Percentiles rank a stretch among this genome's conserved stretches.
These are phyloP conservation scores for Lutra lutra DNA, from an alignment of 2,797 vertebrate species.

Conservation along the genomic window DNA sequence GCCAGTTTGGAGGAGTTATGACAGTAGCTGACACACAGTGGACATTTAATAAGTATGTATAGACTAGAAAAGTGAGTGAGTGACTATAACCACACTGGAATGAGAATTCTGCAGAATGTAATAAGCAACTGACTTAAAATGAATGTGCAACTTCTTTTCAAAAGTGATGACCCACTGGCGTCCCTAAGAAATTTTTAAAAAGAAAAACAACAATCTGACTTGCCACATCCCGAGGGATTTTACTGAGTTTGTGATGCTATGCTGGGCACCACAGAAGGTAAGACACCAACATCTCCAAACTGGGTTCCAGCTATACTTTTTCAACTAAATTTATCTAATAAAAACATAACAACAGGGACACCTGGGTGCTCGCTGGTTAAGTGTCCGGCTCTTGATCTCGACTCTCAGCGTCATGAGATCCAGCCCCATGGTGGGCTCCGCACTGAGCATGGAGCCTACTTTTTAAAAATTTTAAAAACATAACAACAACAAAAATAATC, in stretches of 20 bases:
- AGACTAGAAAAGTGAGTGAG: neutral
- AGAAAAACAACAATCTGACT: neutral
- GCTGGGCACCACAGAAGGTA: neutral
- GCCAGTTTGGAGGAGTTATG: neutral
- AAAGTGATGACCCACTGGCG: neutral
- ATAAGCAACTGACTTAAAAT: neutral
- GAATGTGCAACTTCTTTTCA: neutral
- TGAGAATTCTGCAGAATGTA: neutral
- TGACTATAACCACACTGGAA: neutral
- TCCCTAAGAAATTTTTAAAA: neutral
- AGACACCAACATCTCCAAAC: neutral
- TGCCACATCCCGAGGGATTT: neutral
- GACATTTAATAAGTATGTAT: neutral
- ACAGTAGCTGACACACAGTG: neutral
- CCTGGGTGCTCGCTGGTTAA: neutral
- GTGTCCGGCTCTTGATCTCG: neutral
- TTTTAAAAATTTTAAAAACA: no score
- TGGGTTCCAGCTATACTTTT: neutral
- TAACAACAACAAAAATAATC: neutral
- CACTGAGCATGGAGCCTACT: neutral
- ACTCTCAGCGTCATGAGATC: neutral
- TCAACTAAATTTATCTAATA: conserved; percentile 18
- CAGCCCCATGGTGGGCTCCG: neutral
- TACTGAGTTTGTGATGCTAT: neutral
- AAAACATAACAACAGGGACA: neutral